Evolutionary conservation across 2,888 invertebrate genomes (phyloP).

Genomic region (Agrotis clavis): DNA sequence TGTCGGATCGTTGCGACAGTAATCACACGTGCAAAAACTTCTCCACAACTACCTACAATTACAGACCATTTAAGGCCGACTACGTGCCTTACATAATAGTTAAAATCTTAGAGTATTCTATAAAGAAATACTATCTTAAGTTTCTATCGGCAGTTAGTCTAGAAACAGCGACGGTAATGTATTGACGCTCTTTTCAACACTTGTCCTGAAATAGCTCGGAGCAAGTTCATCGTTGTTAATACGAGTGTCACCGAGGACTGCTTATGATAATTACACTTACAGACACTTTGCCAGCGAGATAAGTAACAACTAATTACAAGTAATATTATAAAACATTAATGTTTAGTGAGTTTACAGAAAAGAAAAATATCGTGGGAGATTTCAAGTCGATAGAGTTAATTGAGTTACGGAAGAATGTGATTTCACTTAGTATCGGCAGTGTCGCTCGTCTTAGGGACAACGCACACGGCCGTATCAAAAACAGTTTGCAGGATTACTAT

Average conservation of each 20-base stretch:
- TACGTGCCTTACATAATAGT: slow-evolving; percentile 85
- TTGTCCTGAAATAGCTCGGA: slow-evolving; percentile 58
- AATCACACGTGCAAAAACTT: slow-evolving; percentile 84
- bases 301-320: slow-evolving; percentile 44
- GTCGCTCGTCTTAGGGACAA: slow-evolving; percentile 30
- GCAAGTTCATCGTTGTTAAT: slow-evolving; percentile 59
- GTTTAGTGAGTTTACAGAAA: slow-evolving; percentile 37
- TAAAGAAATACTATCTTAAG: slow-evolving; percentile 71
- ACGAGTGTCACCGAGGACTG: slow-evolving; percentile 52
- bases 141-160: slow-evolving; percentile 63
- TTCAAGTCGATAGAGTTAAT: slow-evolving; percentile 25
- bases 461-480: slow-evolving; percentile 65
- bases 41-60: slow-evolving; percentile 86
- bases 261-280: slow-evolving; percentile 57
- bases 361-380: slow-evolving; percentile 15
- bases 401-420: slow-evolving; percentile 29
- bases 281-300: slow-evolving; percentile 42
- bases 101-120: slow-evolving; percentile 81
- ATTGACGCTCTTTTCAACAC: slow-evolving; percentile 59
- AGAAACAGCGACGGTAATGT: slow-evolving; percentile 62
- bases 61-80: slow-evolving; percentile 86
- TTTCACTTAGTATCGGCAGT: slow-evolving; percentile 34
- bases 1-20: slow-evolving; percentile 84
- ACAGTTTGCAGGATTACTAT: slow-evolving; percentile 74
- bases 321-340: slow-evolving; percentile 30